Conservation (phyloP, 2,797 vertebrate species). For the Pristis pectinata region DNA sequence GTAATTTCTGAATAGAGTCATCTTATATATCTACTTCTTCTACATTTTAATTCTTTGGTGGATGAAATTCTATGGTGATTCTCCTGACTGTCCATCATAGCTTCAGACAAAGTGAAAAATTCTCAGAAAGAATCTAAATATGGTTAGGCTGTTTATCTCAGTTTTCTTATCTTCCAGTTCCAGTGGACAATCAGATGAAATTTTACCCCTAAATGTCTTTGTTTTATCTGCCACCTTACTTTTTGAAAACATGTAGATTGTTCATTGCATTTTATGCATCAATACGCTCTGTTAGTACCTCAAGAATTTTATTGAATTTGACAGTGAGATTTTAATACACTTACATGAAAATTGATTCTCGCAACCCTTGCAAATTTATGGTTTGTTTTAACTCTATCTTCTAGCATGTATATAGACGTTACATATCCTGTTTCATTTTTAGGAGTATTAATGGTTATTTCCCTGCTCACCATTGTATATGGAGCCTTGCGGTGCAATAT, state of each 20-base stretch:
- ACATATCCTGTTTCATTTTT: constrained; percentile 46
- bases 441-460: constrained; percentile 87
- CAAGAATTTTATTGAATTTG: background rate
- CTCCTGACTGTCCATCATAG: background rate
- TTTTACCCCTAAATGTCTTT: too few species aligned
- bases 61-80: background rate
- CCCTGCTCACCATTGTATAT: constrained; percentile 89
- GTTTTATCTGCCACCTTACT: background rate
- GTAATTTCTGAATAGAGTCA: background rate
- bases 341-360: background rate
- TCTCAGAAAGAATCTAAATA: background rate
- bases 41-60: background rate
- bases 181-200: too few species aligned
- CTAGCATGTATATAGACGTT: background rate
- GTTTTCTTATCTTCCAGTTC: too few species aligned
- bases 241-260: background rate
- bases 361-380: background rate
- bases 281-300: background rate
- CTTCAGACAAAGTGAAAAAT: background rate
- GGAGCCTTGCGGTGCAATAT: constrained; percentile 96
- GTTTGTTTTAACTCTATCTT: background rate
- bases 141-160: too few species aligned
- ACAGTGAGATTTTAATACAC: background rate
- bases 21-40: background rate
- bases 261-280: background rate